Percentiles rank a stretch among this genome's conserved stretches.
These are phyloP conservation scores for Heteromurus nitidus DNA, from an alignment of 2,888 invertebrate species.

Conservation along the genomic window DNA sequence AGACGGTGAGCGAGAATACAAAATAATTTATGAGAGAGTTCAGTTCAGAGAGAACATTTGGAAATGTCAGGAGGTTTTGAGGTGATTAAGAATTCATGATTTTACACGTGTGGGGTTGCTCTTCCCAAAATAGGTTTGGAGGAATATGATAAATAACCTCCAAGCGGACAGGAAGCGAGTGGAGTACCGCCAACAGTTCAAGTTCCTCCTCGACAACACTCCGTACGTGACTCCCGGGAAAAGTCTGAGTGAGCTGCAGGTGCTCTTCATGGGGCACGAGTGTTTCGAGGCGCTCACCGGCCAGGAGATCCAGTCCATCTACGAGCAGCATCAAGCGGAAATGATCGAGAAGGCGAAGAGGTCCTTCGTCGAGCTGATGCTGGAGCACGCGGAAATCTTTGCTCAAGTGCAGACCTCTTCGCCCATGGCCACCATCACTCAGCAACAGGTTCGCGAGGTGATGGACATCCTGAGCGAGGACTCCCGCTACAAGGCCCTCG, in stretches of 20 bases:
- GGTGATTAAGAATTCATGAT: neutral
- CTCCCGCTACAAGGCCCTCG: conserved; percentile 94
- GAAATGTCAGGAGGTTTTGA: neutral
- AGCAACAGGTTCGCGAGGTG: conserved; percentile 95
- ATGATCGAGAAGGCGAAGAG: conserved; percentile 87
- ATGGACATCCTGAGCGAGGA: conserved; percentile 94
- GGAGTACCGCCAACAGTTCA: conserved; percentile 97
- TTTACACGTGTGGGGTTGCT: neutral
- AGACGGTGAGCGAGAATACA: too few species aligned
- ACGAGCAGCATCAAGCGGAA: conserved; percentile 94
- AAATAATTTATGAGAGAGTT: too few species aligned
- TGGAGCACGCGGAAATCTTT: conserved; percentile 95
- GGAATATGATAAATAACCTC: conserved; percentile 91
- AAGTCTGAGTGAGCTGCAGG: conserved; percentile 72
- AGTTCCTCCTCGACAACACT: conserved; percentile 92
- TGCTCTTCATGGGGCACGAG: conserved; percentile 72
- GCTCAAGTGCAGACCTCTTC: conserved; percentile 94
- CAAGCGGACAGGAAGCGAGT: conserved; percentile 93
- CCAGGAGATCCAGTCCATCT: conserved; percentile 92
- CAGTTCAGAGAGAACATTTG: neutral
- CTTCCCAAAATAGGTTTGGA: conserved; percentile 82
- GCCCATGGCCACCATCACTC: conserved; percentile 92
- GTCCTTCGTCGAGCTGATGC: conserved; percentile 83
- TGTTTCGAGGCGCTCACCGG: conserved; percentile 83
- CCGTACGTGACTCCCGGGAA: conserved; percentile 86